These are phyloP conservation scores for Ariopsis seemanni DNA, from an alignment of 2,113 vertebrate species.

Conservation along the genomic window DNA sequence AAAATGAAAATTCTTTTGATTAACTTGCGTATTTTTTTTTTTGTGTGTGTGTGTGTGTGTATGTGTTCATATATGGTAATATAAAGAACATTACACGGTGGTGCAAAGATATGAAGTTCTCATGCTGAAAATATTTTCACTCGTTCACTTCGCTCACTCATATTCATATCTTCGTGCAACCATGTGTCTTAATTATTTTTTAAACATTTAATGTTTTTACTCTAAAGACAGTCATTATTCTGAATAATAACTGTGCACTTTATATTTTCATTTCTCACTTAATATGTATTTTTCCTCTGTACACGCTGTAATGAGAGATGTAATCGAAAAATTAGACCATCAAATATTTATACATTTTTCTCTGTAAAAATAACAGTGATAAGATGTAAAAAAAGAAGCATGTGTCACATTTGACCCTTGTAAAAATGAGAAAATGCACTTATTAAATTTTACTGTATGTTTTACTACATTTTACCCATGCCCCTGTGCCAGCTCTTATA, in stretches of 20 bases:
- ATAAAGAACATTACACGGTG: too few species aligned
- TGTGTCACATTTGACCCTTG: not conserved
- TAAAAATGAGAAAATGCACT: not conserved
- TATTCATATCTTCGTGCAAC: too few species aligned
- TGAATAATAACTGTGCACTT: not conserved
- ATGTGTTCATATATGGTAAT: too few species aligned
- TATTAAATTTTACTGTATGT: not conserved
- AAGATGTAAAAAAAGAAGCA: not conserved
- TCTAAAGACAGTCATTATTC: not conserved
- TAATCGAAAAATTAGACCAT: not conserved
- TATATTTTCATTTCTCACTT: not conserved
- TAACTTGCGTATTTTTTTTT: too few species aligned
- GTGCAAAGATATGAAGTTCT: too few species aligned
- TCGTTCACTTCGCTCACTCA: too few species aligned
- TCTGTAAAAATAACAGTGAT: not conserved
- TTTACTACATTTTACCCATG: not conserved
- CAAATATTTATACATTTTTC: not conserved
- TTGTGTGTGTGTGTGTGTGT: too few species aligned
- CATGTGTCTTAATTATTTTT: not conserved
- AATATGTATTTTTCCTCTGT: not conserved
- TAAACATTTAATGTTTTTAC: not conserved
- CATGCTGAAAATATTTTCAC: too few species aligned
- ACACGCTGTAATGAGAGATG: not conserved
- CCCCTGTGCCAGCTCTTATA: not conserved
- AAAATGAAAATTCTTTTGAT: too few species aligned